Percentiles rank a stretch among this genome's conserved stretches.
phyloP scores from a whole-genome alignment of 1,140 invertebrate genomes.

The Fopius arisanus region DNA sequence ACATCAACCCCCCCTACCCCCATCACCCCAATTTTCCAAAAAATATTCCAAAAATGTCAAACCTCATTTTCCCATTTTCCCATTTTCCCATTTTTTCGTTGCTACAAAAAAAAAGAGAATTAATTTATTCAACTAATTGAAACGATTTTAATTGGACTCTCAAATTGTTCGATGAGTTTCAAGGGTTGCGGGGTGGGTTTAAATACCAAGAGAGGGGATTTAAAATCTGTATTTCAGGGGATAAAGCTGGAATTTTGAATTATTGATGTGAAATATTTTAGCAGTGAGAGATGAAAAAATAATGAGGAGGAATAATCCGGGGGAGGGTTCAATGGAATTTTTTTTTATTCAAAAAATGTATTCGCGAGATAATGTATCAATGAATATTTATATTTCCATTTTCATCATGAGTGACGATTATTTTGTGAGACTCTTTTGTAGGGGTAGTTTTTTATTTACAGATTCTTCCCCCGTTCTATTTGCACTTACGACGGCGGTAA shows the following conservation, averaged over 20 bases:
- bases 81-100: background rate
- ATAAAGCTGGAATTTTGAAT: background rate
- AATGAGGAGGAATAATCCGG: background rate
- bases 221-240: background rate
- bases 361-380: no score
- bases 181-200: background rate
- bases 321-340: background rate
- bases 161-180: background rate
- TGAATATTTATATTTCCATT: no score
- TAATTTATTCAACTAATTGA: background rate
- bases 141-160: slow-evolving; percentile 2
- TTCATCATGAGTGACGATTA: no score
- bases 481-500: no score
- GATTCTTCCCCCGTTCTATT: no score
- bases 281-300: background rate
- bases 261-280: background rate
- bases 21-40: background rate
- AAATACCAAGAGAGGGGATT: background rate
- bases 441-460: no score
- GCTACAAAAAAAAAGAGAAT: background rate
- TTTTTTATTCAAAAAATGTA: no score
- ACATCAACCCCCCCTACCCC: background rate
- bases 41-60: background rate
- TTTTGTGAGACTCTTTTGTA: no score
- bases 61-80: background rate